Conservation (phyloP, 1,140 invertebrate species). For the Drosophila littoralis region DNA sequence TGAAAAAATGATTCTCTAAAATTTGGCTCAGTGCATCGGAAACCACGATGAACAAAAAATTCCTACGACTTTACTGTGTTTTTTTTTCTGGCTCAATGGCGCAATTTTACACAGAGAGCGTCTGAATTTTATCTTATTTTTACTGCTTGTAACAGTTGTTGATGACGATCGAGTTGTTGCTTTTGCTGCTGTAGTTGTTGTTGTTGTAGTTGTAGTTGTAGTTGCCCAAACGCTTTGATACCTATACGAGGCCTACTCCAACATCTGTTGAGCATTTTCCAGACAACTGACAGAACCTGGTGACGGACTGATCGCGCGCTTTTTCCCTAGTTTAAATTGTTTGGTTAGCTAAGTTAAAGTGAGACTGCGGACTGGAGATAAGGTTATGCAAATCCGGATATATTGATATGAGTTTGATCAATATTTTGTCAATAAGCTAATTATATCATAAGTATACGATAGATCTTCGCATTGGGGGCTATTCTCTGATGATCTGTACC, state of each 20-base stretch:
- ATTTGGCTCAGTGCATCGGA: slow-evolving; percentile 40
- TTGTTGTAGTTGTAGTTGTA: slow-evolving; percentile 28
- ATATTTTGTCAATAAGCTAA: too few relatives aligned
- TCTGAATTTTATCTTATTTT: slow-evolving; percentile 70
- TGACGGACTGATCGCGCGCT: slow-evolving; percentile 42
- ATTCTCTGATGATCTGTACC: too few relatives aligned
- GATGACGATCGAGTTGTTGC: slow-evolving; percentile 41
- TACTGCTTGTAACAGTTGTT: slow-evolving; percentile 76
- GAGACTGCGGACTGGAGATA: not conserved
- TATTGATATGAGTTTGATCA: not conserved
- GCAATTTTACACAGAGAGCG: slow-evolving; percentile 61
- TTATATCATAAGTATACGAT: too few relatives aligned
- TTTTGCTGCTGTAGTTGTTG: slow-evolving; percentile 30
- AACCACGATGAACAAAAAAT: slow-evolving; percentile 29
- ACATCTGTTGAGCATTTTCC: slow-evolving; percentile 66
- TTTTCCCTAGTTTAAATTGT: slow-evolving; percentile 35
- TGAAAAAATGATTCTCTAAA: not conserved
- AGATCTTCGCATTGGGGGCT: too few relatives aligned
- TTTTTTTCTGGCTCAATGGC: slow-evolving; percentile 56
- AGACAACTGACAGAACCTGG: slow-evolving; percentile 59
- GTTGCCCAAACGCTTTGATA: slow-evolving; percentile 57
- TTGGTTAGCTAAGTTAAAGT: not conserved
- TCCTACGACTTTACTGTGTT: slow-evolving; percentile 50
- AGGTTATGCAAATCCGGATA: not conserved
- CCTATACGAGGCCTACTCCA: slow-evolving; percentile 57